Evolutionary conservation across 2,797 vertebrate genomes (phyloP).

Genomic region (Sebastes alutus): DNA sequence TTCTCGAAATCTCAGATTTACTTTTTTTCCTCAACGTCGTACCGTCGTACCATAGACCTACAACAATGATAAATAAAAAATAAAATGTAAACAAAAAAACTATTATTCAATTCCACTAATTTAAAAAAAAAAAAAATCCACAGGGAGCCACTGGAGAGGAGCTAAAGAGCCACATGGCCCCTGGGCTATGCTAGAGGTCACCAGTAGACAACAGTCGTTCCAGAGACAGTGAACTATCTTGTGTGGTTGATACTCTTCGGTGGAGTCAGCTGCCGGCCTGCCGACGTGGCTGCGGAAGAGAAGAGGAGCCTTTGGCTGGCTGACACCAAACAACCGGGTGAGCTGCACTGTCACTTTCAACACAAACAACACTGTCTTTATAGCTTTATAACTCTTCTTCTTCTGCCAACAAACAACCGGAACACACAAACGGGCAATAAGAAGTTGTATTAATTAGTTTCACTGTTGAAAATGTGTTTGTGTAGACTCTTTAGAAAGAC

Average conservation of each 20-base stretch:
- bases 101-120: too few species aligned
- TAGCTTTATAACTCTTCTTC: slow-evolving; percentile 1
- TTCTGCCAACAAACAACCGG: neutral
- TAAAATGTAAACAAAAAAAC: too few species aligned
- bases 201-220: neutral
- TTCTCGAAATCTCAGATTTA: too few species aligned
- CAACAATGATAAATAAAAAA: too few species aligned
- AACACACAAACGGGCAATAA: neutral
- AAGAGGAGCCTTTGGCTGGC: slow-evolving; percentile 59
- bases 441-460: neutral
- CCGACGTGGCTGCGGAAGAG: slow-evolving; percentile 82
- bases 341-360: slow-evolving; percentile 70
- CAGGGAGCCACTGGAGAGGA: too few species aligned
- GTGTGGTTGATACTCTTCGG: slow-evolving; percentile 31
- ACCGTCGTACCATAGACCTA: too few species aligned
- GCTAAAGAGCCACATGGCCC: too few species aligned
- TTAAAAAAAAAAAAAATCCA: too few species aligned
- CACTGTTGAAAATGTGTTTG: neutral
- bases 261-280: slow-evolving; percentile 67
- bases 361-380: slow-evolving; percentile 44
- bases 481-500: neutral
- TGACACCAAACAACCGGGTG: slow-evolving; percentile 73
- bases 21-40: too few species aligned
- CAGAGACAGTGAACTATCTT: slow-evolving; percentile 47
- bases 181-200: neutral